These are phyloP conservation scores for Pyxicephalus adspersus DNA, from an alignment of 2,113 vertebrate species.

Conservation along the genomic window DNA sequence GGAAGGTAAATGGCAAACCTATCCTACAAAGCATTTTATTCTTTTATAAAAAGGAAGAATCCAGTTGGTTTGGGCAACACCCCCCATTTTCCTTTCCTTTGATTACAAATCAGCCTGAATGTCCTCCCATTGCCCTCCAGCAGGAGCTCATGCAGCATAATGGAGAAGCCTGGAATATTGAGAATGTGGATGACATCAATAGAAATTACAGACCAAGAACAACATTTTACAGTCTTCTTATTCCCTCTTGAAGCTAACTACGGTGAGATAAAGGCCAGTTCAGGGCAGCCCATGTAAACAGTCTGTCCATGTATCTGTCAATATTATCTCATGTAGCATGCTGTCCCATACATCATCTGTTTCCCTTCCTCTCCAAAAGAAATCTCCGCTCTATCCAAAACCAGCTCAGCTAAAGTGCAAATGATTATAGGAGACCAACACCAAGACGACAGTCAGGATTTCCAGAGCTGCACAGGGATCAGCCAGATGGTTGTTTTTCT, in stretches of 20 bases:
- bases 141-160: not conserved
- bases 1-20: no score
- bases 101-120: not conserved
- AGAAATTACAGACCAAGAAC: not conserved
- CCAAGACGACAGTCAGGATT: not conserved
- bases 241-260: conserved; percentile 6
- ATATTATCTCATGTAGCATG: conserved; percentile 38
- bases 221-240: conserved; percentile 2
- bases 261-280: conserved; percentile 17
- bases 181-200: conserved; percentile 2
- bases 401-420: conserved; percentile 25
- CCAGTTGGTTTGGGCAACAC: no score
- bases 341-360: conserved; percentile 27
- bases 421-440: conserved; percentile 20
- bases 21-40: no score
- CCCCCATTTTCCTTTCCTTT: no score
- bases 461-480: not conserved
- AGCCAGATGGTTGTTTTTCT: conserved; percentile 26
- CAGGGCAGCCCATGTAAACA: conserved; percentile 19
- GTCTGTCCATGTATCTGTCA: conserved; percentile 28
- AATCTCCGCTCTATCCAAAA: conserved; percentile 7
- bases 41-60: no score
- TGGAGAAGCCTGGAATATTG: not conserved
- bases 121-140: not conserved
- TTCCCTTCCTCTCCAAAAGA: conserved; percentile 36